Evolutionary conservation across 2,888 invertebrate species (phyloP).

Genomic region (Rhagonycha lutea): DNA sequence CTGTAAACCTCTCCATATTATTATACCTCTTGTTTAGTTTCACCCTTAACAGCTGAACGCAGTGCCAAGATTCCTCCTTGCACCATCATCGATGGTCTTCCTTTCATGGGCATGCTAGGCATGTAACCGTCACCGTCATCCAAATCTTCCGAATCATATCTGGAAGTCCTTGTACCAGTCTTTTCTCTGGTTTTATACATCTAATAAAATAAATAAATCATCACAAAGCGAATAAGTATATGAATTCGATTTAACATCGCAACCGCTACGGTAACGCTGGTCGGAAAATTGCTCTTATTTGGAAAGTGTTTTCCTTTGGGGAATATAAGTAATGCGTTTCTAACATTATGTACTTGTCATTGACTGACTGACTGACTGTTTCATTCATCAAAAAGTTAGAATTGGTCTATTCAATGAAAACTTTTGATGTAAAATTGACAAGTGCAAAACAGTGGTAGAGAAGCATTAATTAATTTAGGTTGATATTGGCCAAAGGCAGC

Average conservation of each 20-base stretch:
- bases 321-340: neutral
- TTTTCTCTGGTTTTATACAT: conserved; percentile 11
- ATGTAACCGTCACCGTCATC: neutral
- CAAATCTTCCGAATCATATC: neutral
- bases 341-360: neutral
- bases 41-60: neutral
- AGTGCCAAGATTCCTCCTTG: conserved; percentile 15
- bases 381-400: too few species aligned
- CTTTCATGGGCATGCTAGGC: neutral
- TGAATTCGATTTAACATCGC: neutral
- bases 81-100: conserved; percentile 23
- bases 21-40: neutral
- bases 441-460: too few species aligned
- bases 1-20: neutral
- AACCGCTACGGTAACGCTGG: too few species aligned
- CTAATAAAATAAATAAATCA: neutral
- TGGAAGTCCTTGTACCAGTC: neutral
- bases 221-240: neutral
- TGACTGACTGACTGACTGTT: neutral
- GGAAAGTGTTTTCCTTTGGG: neutral
- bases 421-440: too few species aligned
- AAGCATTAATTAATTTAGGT: too few species aligned
- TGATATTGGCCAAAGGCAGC: too few species aligned
- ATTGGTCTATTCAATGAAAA: too few species aligned
- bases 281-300: too few species aligned